Evolutionary conservation across 2,888 invertebrate genomes (phyloP).

Genomic region (Ophion slaviceki): DNA sequence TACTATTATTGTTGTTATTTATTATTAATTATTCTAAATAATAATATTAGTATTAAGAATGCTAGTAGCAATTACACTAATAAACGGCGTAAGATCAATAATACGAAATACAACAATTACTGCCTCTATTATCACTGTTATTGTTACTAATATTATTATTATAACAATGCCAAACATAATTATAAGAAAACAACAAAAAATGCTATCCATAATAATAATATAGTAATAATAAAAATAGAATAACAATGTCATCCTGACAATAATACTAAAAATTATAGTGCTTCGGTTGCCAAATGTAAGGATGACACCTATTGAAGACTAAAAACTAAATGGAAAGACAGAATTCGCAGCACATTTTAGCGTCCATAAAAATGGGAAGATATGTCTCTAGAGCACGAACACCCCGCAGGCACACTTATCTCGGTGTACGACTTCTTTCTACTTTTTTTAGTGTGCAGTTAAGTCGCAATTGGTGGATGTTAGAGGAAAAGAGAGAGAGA

Average conservation of each 20-base stretch:
- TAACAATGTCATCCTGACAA: not conserved
- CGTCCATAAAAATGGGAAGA: not conserved
- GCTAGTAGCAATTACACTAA: too few species aligned
- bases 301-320: not conserved
- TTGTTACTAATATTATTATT: too few species aligned
- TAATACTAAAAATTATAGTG: not conserved
- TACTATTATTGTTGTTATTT: not conserved
- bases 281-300: not conserved
- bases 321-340: too few species aligned
- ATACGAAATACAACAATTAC: too few species aligned
- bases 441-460: not conserved
- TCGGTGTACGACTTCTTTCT: not conserved
- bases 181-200: too few species aligned
- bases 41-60: not conserved
- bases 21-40: not conserved
- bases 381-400: not conserved
- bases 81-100: too few species aligned
- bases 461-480: not conserved
- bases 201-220: not conserved
- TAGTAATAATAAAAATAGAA: not conserved
- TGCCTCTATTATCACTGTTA: too few species aligned
- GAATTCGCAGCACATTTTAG: not conserved
- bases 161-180: too few species aligned
- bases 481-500: constrained; percentile 1
- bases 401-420: not conserved